A percentile compares a stretch with the other conserved stretches of the same genome.
Evolutionary conservation across 2,797 vertebrate genomes (phyloP).

Genomic region (Tokudaia muenninki): DNA sequence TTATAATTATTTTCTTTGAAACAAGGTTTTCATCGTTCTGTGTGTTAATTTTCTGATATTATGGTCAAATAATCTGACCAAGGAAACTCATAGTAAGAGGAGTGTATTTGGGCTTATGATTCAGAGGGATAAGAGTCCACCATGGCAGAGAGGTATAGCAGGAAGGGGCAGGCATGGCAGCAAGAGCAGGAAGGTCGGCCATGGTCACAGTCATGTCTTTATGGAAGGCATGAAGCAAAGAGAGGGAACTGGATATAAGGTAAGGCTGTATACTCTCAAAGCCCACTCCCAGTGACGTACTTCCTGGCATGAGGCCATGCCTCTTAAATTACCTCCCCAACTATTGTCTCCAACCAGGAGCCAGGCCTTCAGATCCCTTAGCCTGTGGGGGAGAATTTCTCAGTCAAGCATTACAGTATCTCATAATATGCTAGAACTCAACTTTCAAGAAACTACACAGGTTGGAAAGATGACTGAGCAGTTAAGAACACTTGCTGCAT

Average conservation of each 20-base stretch:
- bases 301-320: too few relatives aligned
- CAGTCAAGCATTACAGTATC: not conserved
- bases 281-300: not conserved
- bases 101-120: not conserved
- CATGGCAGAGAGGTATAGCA: not conserved
- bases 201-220: not conserved
- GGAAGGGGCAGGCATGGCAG: not conserved
- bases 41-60: not conserved
- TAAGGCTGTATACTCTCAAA: not conserved
- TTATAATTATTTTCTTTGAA: conserved; percentile 49
- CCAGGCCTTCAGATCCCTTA: not conserved
- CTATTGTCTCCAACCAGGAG: not conserved
- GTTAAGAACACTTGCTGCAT: not conserved
- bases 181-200: not conserved
- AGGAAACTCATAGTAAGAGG: not conserved
- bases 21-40: conserved; percentile 53
- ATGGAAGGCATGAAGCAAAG: not conserved
- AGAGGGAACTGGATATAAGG: not conserved
- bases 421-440: conserved; percentile 55
- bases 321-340: not conserved
- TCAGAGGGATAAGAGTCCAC: not conserved
- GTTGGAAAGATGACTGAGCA: not conserved
- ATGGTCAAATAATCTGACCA: not conserved
- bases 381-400: not conserved
- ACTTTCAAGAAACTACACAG: conserved; percentile 49